Evolutionary conservation across 2,888 invertebrate species (phyloP).

Genomic region (Tenodera sinensis): DNA sequence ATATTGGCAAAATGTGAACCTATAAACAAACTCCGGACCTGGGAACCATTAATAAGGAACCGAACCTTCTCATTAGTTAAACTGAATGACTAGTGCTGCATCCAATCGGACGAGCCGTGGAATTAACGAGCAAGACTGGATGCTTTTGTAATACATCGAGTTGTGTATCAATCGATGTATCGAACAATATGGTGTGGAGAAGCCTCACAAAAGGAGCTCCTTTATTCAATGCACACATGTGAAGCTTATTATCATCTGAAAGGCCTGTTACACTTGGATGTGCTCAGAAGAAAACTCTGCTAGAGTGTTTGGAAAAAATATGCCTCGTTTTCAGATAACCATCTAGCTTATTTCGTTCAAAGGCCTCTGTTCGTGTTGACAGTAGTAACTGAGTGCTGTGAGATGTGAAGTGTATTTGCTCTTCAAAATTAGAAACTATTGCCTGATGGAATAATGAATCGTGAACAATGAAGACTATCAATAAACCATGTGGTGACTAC

Average conservation of each 20-base stretch:
- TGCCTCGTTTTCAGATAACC: background rate
- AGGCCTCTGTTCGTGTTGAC: background rate
- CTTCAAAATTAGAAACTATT: background rate
- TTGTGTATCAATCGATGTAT: conserved; percentile 9
- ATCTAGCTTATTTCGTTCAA: background rate
- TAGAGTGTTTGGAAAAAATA: background rate
- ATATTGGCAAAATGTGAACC: background rate
- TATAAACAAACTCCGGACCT: background rate
- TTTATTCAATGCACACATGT: background rate
- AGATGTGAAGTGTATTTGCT: background rate
- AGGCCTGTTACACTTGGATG: background rate
- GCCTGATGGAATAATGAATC: background rate
- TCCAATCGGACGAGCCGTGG: background rate
- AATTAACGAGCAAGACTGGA: background rate
- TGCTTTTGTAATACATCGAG: background rate
- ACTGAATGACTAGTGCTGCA: background rate
- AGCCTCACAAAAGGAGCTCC: background rate
- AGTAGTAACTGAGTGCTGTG: background rate
- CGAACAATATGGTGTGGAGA: background rate
- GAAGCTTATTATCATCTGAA: conserved; percentile 6
- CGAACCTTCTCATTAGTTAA: background rate
- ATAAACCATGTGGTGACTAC: background rate
- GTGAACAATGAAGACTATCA: background rate
- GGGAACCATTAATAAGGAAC: background rate
- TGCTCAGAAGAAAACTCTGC: background rate